These are phyloP conservation scores for Agrotis segetum DNA, from an alignment of 2,888 invertebrate genomes.

Conservation along the genomic window DNA sequence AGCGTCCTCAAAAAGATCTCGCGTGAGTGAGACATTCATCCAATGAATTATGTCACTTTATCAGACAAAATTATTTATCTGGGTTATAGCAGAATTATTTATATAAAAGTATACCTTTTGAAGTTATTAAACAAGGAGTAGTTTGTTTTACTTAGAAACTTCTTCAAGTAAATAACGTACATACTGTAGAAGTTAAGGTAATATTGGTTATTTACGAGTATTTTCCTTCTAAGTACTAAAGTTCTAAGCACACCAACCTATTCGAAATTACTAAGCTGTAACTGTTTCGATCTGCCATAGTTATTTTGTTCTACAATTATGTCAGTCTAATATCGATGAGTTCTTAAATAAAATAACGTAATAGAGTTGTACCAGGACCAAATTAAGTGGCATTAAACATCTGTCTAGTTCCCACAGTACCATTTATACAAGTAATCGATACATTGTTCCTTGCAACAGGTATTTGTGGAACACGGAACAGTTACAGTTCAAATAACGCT, in stretches of 20 bases:
- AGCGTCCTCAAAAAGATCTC: neutral
- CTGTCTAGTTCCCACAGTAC: conserved; percentile 33
- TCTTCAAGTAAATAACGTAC: neutral
- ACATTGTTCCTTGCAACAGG: conserved; percentile 28
- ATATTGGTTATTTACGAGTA: neutral
- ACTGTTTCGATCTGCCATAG: neutral
- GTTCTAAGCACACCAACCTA: too few relatives aligned
- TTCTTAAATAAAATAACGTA: conserved; percentile 30
- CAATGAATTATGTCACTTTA: neutral
- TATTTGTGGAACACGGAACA: conserved; percentile 30
- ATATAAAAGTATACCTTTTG: neutral
- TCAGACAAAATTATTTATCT: conserved; percentile 1
- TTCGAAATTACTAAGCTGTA: too few relatives aligned
- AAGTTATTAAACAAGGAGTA: neutral
- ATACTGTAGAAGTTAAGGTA: neutral
- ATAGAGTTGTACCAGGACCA: conserved; percentile 18
- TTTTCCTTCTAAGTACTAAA: neutral
- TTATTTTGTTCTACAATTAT: neutral
- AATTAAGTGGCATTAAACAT: conserved; percentile 32
- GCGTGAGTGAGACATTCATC: conserved; percentile 5
- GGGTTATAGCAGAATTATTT: neutral
- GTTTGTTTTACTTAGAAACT: neutral
- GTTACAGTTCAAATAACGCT: conserved; percentile 19
- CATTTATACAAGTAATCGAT: conserved; percentile 35
- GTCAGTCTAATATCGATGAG: conserved; percentile 4